Conservation (phyloP, 2,797 vertebrate genomes). For the Falco rusticolus region DNA sequence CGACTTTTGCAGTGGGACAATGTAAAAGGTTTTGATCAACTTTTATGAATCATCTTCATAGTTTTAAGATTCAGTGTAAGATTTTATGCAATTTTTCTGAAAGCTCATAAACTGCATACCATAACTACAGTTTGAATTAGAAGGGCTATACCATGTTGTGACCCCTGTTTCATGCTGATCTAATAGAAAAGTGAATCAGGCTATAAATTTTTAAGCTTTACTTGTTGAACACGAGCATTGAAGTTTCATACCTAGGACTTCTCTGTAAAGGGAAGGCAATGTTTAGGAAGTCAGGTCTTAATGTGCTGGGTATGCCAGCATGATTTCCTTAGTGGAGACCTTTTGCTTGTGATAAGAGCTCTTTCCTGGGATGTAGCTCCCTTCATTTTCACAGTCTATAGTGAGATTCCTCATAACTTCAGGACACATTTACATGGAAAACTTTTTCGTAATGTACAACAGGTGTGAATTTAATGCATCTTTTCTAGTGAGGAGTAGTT, state of each 20-base stretch:
- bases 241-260: constrained; percentile 6
- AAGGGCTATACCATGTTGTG: not conserved
- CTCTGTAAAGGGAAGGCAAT: not conserved
- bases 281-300: not conserved
- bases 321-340: not conserved
- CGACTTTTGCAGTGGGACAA: not conserved
- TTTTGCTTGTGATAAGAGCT: not conserved
- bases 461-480: not conserved
- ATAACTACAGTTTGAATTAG: not conserved
- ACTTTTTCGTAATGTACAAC: not conserved
- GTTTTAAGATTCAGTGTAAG: not conserved
- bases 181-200: constrained; percentile 18
- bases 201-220: constrained; percentile 35
- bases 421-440: not conserved
- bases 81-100: not conserved
- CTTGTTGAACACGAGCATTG: not conserved
- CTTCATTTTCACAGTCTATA: not conserved
- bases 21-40: not conserved
- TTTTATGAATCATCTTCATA: not conserved
- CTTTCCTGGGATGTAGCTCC: not conserved
- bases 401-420: not conserved
- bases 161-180: not conserved
- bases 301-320: not conserved
- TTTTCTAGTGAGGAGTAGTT: not conserved
- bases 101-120: not conserved